Evolutionary conservation across 2,113 vertebrate genomes (phyloP).

Genomic region (Pelecanus crispus): DNA sequence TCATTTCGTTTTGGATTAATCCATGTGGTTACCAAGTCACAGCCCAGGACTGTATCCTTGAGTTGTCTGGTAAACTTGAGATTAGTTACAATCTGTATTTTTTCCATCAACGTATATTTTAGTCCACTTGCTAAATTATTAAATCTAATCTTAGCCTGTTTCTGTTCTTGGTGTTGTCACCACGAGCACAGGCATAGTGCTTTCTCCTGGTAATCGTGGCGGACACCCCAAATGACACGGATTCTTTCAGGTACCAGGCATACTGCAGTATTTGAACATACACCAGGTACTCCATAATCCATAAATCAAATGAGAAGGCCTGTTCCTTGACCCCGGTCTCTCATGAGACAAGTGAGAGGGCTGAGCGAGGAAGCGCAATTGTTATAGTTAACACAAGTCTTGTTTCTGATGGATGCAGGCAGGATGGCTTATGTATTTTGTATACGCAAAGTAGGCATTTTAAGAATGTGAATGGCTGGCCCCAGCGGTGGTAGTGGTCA

Average conservation of each 20-base stretch:
- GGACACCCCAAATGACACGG: rapidly evolving
- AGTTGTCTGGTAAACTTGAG: not conserved
- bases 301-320: not conserved
- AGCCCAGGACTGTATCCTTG: not conserved
- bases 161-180: not conserved
- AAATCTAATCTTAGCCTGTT: not conserved
- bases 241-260: not conserved
- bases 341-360: not conserved
- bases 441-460: not conserved
- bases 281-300: not conserved
- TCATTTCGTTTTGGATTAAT: not conserved
- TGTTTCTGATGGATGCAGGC: not conserved
- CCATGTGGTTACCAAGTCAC: not conserved
- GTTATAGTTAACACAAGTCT: not conserved
- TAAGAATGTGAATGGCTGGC: not conserved
- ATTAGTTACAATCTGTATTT: not conserved
- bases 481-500: not conserved
- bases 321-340: not conserved
- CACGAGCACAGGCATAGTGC: not conserved
- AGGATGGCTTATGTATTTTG: not conserved
- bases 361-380: not conserved
- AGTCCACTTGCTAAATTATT: not conserved
- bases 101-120: not conserved
- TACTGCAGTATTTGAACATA: not conserved
- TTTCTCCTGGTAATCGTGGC: not conserved